Evolutionary conservation across 2,113 vertebrate genomes (phyloP).

Genomic region (Erinaceus europaeus): DNA sequence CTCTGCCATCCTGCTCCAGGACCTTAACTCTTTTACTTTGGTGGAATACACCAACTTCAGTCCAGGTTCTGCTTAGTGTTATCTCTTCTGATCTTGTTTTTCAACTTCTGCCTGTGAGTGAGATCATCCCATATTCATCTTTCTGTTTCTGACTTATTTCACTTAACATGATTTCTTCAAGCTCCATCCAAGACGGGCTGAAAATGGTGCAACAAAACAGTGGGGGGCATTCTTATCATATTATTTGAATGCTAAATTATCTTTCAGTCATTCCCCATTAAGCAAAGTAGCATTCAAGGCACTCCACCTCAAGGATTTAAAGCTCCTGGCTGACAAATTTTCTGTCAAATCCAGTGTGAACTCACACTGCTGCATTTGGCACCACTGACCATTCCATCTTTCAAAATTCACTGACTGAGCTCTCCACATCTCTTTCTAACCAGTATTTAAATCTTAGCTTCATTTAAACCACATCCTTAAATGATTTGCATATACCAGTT

Average conservation of each 20-base stretch:
- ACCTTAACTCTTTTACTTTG: too few relatives aligned
- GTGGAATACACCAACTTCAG: too few relatives aligned
- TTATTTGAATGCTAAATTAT: neutral
- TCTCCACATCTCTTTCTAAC: neutral
- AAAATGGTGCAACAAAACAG: too few relatives aligned
- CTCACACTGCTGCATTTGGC: neutral
- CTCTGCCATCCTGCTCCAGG: too few relatives aligned
- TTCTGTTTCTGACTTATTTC: too few relatives aligned
- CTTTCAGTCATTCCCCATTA: neutral
- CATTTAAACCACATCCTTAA: neutral
- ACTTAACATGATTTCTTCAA: too few relatives aligned
- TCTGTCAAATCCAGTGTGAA: neutral
- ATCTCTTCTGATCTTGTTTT: too few relatives aligned
- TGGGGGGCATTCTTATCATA: neutral
- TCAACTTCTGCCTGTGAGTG: too few relatives aligned
- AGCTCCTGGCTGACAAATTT: constrained; percentile 1
- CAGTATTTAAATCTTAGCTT: neutral
- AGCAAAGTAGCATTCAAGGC: neutral
- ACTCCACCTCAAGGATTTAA: neutral
- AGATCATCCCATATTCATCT: too few relatives aligned
- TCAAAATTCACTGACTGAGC: neutral
- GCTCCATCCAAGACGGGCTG: too few relatives aligned
- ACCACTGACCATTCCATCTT: neutral
- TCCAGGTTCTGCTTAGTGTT: too few relatives aligned
- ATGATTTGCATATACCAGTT: neutral